These are phyloP conservation scores for Cebus imitator DNA, from an alignment of 2,113 vertebrate genomes.

Conservation along the genomic window DNA sequence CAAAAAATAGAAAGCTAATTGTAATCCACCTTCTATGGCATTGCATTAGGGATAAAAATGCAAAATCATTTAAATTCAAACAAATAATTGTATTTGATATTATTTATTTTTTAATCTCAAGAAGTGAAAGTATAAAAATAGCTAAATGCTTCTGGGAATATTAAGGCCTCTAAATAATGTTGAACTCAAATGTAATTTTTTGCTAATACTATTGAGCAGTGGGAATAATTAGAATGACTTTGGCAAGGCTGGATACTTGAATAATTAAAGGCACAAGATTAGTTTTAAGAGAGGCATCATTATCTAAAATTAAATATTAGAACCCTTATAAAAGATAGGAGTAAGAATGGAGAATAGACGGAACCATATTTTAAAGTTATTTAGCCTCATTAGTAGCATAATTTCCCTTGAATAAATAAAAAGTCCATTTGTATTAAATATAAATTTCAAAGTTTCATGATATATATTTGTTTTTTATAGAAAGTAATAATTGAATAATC, in stretches of 20 bases:
- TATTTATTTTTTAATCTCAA: slow-evolving; percentile 75
- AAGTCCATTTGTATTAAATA: slow-evolving; percentile 74
- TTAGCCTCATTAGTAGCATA: slow-evolving; percentile 74
- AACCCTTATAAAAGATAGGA: slow-evolving; percentile 71
- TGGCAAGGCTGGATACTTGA: slow-evolving; percentile 80
- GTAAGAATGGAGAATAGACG: slow-evolving; percentile 6
- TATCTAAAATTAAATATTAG: slow-evolving; percentile 86
- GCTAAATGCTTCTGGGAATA: slow-evolving; percentile 77
- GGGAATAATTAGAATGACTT: slow-evolving; percentile 84
- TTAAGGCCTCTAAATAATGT: slow-evolving; percentile 81
- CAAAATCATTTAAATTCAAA: slow-evolving; percentile 81
- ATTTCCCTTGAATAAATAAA: slow-evolving; percentile 79
- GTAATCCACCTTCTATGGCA: slow-evolving; percentile 50
- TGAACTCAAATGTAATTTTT: slow-evolving; percentile 85
- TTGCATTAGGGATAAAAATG: slow-evolving; percentile 75
- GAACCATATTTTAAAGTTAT: slow-evolving; percentile 70
- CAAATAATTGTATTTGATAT: slow-evolving; percentile 68
- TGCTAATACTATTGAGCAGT: slow-evolving; percentile 81
- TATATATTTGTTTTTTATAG: slow-evolving; percentile 54
- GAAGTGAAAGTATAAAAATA: slow-evolving; percentile 81
- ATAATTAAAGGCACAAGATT: slow-evolving; percentile 86
- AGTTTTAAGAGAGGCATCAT: slow-evolving; percentile 83
- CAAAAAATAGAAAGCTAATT: slow-evolving; percentile 72
- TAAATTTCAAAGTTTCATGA: slow-evolving; percentile 72
- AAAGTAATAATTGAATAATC: slow-evolving; percentile 76